Evolutionary conservation across 2,888 invertebrate genomes (phyloP).

Genomic region (Blera fallax): DNA sequence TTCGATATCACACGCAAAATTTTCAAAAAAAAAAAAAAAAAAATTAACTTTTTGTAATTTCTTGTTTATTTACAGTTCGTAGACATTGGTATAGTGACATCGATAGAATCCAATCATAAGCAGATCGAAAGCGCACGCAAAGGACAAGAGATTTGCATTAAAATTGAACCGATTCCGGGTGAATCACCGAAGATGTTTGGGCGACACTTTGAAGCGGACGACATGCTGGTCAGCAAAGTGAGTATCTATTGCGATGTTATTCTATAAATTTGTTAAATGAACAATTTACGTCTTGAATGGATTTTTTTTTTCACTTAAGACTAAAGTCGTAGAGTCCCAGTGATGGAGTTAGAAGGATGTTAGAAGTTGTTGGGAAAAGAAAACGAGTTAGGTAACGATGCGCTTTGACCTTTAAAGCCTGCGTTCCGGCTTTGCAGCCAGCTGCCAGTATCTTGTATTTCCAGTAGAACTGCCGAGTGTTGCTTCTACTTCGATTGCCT

Average conservation of each 20-base stretch:
- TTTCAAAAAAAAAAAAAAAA: not conserved
- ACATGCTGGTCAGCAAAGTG: slow-evolving; percentile 97
- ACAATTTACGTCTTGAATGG: too few relatives aligned
- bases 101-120: slow-evolving; percentile 98
- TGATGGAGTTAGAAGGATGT: too few relatives aligned
- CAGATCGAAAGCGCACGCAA: slow-evolving; percentile 95
- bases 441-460: too few relatives aligned
- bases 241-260: slow-evolving; percentile 76
- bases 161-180: slow-evolving; percentile 98
- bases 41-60: not conserved
- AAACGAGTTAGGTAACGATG: too few relatives aligned
- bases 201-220: slow-evolving; percentile 98
- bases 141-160: slow-evolving; percentile 97
- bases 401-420: too few relatives aligned
- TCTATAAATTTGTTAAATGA: not conserved
- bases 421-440: too few relatives aligned
- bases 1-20: not conserved
- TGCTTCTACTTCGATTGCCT: too few relatives aligned
- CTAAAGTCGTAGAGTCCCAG: too few relatives aligned
- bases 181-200: slow-evolving; percentile 99
- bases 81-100: slow-evolving; percentile 96
- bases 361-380: too few relatives aligned
- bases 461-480: too few relatives aligned
- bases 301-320: too few relatives aligned
- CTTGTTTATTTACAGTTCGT: slow-evolving; percentile 88